Conservation (phyloP, 2,797 vertebrate genomes). For the Acrocephalus scirpaceus region DNA sequence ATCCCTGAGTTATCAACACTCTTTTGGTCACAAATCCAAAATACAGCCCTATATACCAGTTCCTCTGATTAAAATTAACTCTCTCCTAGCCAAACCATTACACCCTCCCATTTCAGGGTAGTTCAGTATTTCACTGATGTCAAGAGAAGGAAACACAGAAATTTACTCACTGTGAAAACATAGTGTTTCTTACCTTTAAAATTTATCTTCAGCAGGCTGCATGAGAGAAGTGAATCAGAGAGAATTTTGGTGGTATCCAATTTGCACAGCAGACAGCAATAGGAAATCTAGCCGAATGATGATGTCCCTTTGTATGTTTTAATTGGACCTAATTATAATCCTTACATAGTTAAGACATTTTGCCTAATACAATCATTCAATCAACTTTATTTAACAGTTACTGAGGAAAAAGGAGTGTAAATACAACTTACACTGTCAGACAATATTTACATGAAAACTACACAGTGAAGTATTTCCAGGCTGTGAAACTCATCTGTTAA, state of each 20-base stretch:
- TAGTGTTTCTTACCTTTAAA: neutral
- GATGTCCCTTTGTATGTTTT: neutral
- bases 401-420: neutral
- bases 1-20: neutral
- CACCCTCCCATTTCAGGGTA: neutral
- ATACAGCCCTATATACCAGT: neutral
- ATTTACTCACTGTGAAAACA: neutral
- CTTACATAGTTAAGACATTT: neutral
- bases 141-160: neutral
- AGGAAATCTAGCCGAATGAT: neutral
- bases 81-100: neutral
- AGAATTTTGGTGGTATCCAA: neutral
- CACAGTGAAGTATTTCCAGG: neutral
- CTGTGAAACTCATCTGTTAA: neutral
- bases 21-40: neutral
- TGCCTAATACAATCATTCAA: neutral
- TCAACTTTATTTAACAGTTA: neutral
- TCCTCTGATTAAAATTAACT: neutral
- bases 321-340: neutral
- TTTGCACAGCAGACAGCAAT: neutral
- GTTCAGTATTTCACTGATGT: neutral
- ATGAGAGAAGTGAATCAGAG: accelerated
- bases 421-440: neutral
- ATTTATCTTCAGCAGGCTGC: neutral
- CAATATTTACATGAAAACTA: neutral